phyloP scores from a whole-genome alignment of 2,888 invertebrate species.

The Eudemis profundana region DNA sequence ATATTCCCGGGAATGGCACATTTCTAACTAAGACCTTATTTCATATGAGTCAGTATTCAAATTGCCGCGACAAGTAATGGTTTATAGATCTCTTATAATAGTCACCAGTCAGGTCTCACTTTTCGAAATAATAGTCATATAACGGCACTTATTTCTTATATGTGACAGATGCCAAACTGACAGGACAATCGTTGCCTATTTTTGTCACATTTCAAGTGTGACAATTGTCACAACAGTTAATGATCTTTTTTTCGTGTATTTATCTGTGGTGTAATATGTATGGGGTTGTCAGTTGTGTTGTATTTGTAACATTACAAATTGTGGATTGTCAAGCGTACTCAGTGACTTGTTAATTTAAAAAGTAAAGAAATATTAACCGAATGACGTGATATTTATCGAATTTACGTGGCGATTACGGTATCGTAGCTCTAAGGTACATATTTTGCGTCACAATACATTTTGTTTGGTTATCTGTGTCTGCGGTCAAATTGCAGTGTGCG shows the following conservation, averaged over 20 bases:
- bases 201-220: no score
- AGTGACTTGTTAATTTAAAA: constrained; percentile 5
- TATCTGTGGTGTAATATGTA: no score
- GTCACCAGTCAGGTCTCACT: no score
- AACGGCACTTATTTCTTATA: not conserved
- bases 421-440: constrained; percentile 53
- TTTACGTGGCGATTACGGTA: constrained; percentile 76
- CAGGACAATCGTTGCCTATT: no score
- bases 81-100: no score
- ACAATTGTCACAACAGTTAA: constrained; percentile 2
- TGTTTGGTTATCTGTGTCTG: constrained; percentile 40
- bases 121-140: no score
- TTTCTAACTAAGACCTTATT: no score
- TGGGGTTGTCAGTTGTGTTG: constrained; percentile 11
- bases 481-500: not conserved
- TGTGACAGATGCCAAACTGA: not conserved
- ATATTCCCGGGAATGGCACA: no score
- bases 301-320: constrained; percentile 15
- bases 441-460: constrained; percentile 56
- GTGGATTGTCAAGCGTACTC: constrained; percentile 7
- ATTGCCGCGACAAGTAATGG: no score
- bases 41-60: no score
- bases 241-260: no score
- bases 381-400: constrained; percentile 79
- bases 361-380: constrained; percentile 44